Evolutionary conservation across 2,113 vertebrate species (phyloP).

Genomic region (Rattus norvegicus): DNA sequence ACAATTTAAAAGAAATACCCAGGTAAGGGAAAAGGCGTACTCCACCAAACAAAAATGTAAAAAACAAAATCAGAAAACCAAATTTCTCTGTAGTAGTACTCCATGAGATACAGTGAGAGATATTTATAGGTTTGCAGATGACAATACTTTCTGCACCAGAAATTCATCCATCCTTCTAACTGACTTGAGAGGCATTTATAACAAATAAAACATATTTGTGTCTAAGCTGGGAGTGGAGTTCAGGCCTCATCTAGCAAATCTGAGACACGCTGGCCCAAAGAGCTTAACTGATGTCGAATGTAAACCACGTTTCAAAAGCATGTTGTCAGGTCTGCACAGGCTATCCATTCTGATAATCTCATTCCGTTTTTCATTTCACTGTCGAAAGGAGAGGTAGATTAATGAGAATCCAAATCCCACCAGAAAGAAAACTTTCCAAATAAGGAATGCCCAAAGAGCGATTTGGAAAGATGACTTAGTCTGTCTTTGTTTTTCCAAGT

Average conservation of each 20-base stretch:
- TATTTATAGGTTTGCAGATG: slow-evolving; percentile 66
- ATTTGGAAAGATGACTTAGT: slow-evolving; percentile 81
- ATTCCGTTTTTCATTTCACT: slow-evolving; percentile 86
- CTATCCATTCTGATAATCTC: slow-evolving; percentile 87
- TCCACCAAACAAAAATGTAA: neutral
- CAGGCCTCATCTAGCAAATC: slow-evolving; percentile 74
- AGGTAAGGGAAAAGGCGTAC: slow-evolving; percentile 20
- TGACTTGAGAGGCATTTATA: slow-evolving; percentile 66
- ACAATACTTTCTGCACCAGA: slow-evolving; percentile 57
- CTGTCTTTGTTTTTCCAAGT: slow-evolving; percentile 84
- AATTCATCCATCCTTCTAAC: slow-evolving; percentile 70
- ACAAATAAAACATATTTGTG: slow-evolving; percentile 69
- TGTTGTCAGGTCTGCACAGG: slow-evolving; percentile 82
- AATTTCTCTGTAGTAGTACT: slow-evolving; percentile 46
- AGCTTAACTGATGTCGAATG: slow-evolving; percentile 84
- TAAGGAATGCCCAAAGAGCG: slow-evolving; percentile 82
- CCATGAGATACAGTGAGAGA: neutral
- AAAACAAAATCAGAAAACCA: neutral
- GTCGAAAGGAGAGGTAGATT: slow-evolving; percentile 86
- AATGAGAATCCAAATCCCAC: slow-evolving; percentile 84
- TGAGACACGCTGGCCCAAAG: slow-evolving; percentile 76
- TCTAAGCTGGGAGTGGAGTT: slow-evolving; percentile 65
- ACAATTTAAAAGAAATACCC: slow-evolving; percentile 25
- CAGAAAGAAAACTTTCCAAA: slow-evolving; percentile 81
- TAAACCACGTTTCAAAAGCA: slow-evolving; percentile 84